Evolutionary conservation across 2,797 vertebrate species (phyloP), one percentile per base, ranked within the genome.

Genomic region (Lepilemur ruficaudatus): DNA sequence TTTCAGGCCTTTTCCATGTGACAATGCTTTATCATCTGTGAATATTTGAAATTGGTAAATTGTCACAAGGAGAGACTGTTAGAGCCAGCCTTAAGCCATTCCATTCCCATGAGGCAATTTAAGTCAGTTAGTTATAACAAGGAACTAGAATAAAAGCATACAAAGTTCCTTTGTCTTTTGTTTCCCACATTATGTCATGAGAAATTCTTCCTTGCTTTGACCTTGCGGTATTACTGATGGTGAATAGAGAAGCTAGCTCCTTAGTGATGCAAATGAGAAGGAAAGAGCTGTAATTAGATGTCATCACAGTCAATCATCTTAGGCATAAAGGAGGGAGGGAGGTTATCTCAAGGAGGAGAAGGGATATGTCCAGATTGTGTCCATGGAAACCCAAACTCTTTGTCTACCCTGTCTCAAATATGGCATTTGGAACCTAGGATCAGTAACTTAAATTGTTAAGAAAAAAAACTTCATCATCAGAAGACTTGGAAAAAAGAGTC

Each of bases 251-350:
- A 88, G 35, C 82, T 23, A 35, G 55, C 7, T 67, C 63, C 63
- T 97, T 92, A 97, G 94, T 86, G 82, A 98, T 96, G 94, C 93
- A 96, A 97, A 97, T 96, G 85, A 97, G 89, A 91, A 84, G 43
- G 46, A 92, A 92, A 92, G 67, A 78, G 63, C 88, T 93, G 78
- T 94, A 97, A 97, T 96, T 97, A 97, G 95, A 79, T 87, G 94
- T 87, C 96, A 97, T 95, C 75, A 57, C 23, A 91, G 92, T 95
- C 97, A 94, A 91, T 97, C 85, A 94, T 83, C 30, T 73, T 79
- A 81, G n/a, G 38, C 57, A 41, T 88, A 83, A 94, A 76, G 13
- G 38, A 92, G 43, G 28, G 57, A 83, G 17, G 28, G 17, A 76
- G 52, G 57, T 69, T 76, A 80, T 89, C 23, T 94, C 73, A 65